Evolutionary conservation across 2,888 invertebrate genomes (phyloP).

Genomic region (Pseudanteris insignis): DNA sequence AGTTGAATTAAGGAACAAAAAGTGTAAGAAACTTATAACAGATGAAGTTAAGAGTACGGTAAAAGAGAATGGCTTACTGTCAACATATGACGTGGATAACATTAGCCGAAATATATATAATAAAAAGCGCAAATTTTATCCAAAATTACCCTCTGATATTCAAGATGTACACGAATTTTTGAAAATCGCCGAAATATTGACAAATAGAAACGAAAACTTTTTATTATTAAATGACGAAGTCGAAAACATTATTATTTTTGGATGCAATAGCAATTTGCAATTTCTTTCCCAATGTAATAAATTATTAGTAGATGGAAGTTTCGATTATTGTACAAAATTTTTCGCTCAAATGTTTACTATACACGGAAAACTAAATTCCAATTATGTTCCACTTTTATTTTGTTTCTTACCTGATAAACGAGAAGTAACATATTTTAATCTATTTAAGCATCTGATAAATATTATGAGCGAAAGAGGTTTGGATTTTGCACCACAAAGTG

Average conservation of each 20-base stretch:
- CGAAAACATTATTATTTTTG: too few relatives aligned
- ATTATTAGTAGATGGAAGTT: too few relatives aligned
- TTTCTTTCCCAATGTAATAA: not conserved
- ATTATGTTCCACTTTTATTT: slow-evolving; percentile 4
- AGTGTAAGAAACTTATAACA: not conserved
- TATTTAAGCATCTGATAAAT: not conserved
- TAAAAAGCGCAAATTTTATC: not conserved
- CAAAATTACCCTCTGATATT: not conserved
- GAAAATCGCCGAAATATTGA: not conserved
- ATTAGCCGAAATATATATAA: too few relatives aligned
- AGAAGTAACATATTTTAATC: not conserved
- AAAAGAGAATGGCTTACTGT: not conserved
- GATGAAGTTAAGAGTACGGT: not conserved
- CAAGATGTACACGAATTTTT: not conserved
- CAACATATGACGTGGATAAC: too few relatives aligned
- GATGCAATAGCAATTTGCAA: too few relatives aligned
- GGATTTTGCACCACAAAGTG: too few relatives aligned
- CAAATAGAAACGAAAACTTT: too few relatives aligned
- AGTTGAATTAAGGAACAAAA: not conserved
- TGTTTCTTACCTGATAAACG: slow-evolving; percentile 12
- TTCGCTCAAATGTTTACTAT: slow-evolving; percentile 8
- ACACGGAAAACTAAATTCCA: slow-evolving; percentile 6
- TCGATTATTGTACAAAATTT: too few relatives aligned
- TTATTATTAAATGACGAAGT: too few relatives aligned
- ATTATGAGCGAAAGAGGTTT: too few relatives aligned